Base-by-base conservation (phyloP, 2,888 invertebrate genomes). In the Stenoptilia bipunctidactyla region DNA sequence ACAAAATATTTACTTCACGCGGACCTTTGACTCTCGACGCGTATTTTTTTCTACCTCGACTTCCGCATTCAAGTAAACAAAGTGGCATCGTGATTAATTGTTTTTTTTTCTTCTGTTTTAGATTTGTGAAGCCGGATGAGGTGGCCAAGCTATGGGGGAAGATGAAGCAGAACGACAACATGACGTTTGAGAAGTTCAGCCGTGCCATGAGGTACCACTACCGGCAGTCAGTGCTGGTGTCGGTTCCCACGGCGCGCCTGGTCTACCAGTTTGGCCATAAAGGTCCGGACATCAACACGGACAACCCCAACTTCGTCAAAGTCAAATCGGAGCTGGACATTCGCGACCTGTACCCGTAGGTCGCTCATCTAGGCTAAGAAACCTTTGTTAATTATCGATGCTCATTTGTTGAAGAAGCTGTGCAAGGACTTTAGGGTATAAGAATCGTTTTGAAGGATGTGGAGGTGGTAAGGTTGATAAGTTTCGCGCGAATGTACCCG, bases 101-200 rank as follows among this genome's bases (percentile, higher is more conserved):
- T n/a, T 25, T 48, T 41, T 53, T 41, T 36, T 47, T 36, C 34
- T 42, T 40, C 48, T 27, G 47, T 75, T 70, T 25, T 80, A 85
- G 94, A 51, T 94, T 96, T 56, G 92, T 94, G 9, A 90, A 93
- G 55, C 93, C 93, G 37, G 93, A 93, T 55, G 90, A 91, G 59
- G 92, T 96, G 2, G 95, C 96, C 1, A 89, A 91, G 56, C 84
- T 94, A 36, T 96, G 96, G 96, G 95, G 95, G 2, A 88, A 89
- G 45, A 67, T 92, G 66, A 95, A 95, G 65, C 90, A 92, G 65
- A 96, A 96, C 62, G 89, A 89, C 38, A 90, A 90, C 63, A 96
- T 96, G 96, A 95, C 92, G 34, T 96, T 95, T 62, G 96, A 96
- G 68, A 96, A 96, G 74, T 88, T 96, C 57, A 94, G 94, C 69